These are phyloP conservation scores for Brachionus manjavacas DNA, from an alignment of 1,140 invertebrate genomes.

Conservation along the genomic window DNA sequence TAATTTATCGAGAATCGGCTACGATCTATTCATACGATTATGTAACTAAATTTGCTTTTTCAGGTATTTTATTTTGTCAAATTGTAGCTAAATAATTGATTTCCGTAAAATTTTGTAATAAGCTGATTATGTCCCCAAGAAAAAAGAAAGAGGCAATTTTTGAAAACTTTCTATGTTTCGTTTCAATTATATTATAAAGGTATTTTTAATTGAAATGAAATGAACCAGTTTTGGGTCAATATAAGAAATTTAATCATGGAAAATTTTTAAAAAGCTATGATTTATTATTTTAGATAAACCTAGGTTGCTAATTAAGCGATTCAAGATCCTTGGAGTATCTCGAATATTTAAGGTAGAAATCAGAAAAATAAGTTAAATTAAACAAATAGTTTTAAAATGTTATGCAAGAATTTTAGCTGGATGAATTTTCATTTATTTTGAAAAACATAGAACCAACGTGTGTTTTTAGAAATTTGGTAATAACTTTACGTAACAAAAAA, in stretches of 20 bases:
- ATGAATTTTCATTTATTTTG: not conserved
- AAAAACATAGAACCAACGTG: not conserved
- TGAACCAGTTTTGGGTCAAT: not conserved
- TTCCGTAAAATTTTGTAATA: not conserved
- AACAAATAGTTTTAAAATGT: not conserved
- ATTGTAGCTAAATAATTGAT: not conserved
- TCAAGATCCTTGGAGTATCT: not conserved
- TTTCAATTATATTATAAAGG: not conserved
- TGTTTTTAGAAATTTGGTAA: not conserved
- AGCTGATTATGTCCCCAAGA: not conserved
- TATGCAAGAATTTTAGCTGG: not conserved
- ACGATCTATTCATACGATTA: not conserved
- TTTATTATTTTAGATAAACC: not conserved
- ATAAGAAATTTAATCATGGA: not conserved
- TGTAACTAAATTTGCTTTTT: not conserved
- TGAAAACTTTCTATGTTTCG: not conserved
- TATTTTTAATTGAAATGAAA: not conserved
- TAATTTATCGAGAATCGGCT: no score
- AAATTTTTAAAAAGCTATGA: not conserved
- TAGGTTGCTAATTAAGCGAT: not conserved
- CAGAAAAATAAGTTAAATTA: not conserved
- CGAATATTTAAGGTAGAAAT: not conserved
- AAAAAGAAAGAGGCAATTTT: not conserved
- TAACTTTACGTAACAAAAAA: not conserved
- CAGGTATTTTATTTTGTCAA: not conserved